A percentile compares a stretch with the other conserved stretches of the same genome.
These are phyloP conservation scores for Ascidia mentula DNA, from an alignment of 23 tunicate genomes.

Conservation along the genomic window DNA sequence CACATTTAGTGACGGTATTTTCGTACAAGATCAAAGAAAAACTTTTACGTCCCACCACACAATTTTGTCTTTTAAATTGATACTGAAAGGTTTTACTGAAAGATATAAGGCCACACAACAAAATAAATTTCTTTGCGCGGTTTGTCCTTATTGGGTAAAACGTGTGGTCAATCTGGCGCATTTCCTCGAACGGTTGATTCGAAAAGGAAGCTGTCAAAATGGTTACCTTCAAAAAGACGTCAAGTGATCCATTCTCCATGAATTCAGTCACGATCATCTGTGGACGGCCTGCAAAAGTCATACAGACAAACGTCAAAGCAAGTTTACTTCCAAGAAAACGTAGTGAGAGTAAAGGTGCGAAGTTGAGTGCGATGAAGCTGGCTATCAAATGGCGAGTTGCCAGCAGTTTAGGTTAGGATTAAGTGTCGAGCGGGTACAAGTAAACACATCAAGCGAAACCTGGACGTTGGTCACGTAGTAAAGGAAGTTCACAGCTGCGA, in stretches of 20 bases:
- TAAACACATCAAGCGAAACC: not conserved
- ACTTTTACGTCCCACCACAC: no score
- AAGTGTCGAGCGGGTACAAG: not conserved
- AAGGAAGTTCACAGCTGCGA: no score
- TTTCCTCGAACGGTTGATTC: not conserved
- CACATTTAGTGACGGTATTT: no score
- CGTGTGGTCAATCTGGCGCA: not conserved
- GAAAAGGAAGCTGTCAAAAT: not conserved
- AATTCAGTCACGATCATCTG: conserved; percentile 72
- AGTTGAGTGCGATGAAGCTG: not conserved
- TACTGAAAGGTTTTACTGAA: no score
- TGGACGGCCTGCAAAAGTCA: conserved; percentile 36
- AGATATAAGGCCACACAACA: no score
- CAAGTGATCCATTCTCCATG: conserved; percentile 78
- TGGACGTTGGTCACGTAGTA: not conserved
- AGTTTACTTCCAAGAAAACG: not conserved
- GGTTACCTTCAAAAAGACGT: conserved; percentile 41
- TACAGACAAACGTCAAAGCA: not conserved
- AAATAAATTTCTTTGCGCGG: no score
- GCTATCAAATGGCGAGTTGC: not conserved
- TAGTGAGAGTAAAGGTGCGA: not conserved
- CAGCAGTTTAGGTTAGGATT: not conserved
- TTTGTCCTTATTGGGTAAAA: not conserved
- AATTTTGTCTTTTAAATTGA: no score
- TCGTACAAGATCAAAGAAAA: no score